Conservation (phyloP, 1,140 invertebrate species). For the Frieseomelitta varia region DNA sequence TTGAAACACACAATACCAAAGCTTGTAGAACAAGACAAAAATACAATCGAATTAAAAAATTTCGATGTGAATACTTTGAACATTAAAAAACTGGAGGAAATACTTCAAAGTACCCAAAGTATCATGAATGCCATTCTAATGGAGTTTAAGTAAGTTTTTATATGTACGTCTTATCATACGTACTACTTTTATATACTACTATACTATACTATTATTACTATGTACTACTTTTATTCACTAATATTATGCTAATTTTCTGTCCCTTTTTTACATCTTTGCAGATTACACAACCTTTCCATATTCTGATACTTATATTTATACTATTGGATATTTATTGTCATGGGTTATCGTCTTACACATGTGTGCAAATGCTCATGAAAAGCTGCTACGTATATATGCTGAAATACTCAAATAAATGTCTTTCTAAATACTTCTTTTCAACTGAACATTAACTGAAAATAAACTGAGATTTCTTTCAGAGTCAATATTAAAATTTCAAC, state of each 20-base stretch:
- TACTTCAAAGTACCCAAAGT: constrained; percentile 80
- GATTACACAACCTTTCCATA: constrained; percentile 85
- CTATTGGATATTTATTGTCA: constrained; percentile 86
- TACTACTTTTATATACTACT: no score
- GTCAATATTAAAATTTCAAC: not conserved
- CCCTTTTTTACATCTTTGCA: constrained; percentile 64
- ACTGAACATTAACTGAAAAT: not conserved
- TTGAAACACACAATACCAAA: constrained; percentile 75
- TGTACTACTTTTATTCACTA: no score
- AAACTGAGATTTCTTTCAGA: not conserved
- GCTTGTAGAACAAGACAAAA: constrained; percentile 79
- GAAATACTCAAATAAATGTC: constrained; percentile 85
- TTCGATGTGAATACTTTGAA: constrained; percentile 77
- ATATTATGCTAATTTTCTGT: no score
- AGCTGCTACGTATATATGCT: constrained; percentile 88
- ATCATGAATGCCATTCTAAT: constrained; percentile 82
- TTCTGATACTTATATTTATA: constrained; percentile 85
- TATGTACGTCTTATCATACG: no score
- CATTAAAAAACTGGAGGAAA: constrained; percentile 81
- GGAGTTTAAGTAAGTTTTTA: constrained; percentile 82
- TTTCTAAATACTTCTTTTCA: not conserved
- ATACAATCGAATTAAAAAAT: constrained; percentile 74
- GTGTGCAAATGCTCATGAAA: constrained; percentile 85
- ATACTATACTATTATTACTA: no score
- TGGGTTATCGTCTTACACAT: constrained; percentile 89